These are phyloP conservation scores for Harpagus bidentatus DNA, from an alignment of 2,113 vertebrate genomes.

Conservation along the genomic window DNA sequence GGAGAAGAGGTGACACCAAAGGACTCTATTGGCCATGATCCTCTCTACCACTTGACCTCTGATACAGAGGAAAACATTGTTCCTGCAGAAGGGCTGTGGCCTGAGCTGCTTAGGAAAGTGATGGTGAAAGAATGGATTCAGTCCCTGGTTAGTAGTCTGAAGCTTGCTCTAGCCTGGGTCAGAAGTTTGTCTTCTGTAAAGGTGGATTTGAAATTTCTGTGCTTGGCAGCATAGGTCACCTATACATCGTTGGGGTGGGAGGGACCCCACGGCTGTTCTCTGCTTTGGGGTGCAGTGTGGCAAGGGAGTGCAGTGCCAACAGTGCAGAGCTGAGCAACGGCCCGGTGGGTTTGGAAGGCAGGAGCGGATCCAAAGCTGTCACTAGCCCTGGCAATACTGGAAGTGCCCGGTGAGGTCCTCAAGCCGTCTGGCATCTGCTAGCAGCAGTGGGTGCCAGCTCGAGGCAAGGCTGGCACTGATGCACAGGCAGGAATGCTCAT, in stretches of 20 bases:
- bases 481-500: neutral
- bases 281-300: neutral
- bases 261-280: neutral
- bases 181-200: neutral
- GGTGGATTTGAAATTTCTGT: neutral
- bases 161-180: neutral
- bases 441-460: neutral
- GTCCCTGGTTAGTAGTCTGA: neutral
- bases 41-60: neutral
- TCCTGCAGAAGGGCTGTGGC: neutral
- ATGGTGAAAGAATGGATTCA: neutral
- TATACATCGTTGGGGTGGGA: rapidly evolving
- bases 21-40: neutral
- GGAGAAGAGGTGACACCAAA: neutral
- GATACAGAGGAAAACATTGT: neutral
- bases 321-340: neutral
- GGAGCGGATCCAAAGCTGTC: neutral
- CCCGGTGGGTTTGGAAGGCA: neutral
- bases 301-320: rapidly evolving
- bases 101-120: neutral
- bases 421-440: rapidly evolving
- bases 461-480: neutral
- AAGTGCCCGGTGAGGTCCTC: neutral
- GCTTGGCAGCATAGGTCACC: neutral
- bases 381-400: rapidly evolving